Conservation (phyloP, 1,140 invertebrate species). For the Agrilus planipennis region DNA sequence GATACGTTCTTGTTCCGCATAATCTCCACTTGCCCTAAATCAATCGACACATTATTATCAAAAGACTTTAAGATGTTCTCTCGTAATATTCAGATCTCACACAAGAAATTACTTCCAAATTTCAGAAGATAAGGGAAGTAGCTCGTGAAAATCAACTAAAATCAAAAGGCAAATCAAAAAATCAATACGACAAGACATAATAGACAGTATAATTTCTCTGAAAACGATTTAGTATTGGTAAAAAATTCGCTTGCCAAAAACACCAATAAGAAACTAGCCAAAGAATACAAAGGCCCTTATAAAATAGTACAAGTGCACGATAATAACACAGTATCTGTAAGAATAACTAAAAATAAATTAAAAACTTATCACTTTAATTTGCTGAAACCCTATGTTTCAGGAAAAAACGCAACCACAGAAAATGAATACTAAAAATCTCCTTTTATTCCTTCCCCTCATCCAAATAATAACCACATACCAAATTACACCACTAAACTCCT, state of each 20-base stretch:
- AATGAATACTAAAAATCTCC: background rate
- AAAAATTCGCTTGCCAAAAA: slow-evolving; percentile 18
- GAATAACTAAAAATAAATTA: slow-evolving; percentile 5
- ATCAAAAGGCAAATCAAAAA: slow-evolving; percentile 13
- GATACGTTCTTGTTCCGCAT: too few relatives aligned
- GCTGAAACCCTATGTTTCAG: slow-evolving; percentile 3
- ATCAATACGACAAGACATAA: slow-evolving; percentile 27
- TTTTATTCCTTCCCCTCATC: too few relatives aligned
- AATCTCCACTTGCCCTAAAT: too few relatives aligned
- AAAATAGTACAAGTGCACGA: slow-evolving; percentile 24
- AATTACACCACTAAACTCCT: too few relatives aligned
- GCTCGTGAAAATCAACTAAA: slow-evolving; percentile 13
- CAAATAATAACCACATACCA: too few relatives aligned
- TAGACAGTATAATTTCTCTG: slow-evolving; percentile 24
- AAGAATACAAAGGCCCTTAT: slow-evolving; percentile 29
- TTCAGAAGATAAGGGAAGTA: slow-evolving; percentile 14
- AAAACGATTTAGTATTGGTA: slow-evolving; percentile 16
- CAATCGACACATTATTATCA: too few relatives aligned
- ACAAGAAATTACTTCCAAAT: slow-evolving; percentile 22
- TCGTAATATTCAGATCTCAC: slow-evolving; percentile 21
- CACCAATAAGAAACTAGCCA: slow-evolving; percentile 18
- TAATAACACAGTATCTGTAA: slow-evolving; percentile 20
- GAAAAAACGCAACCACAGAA: too few relatives aligned
- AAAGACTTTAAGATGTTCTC: too few relatives aligned
- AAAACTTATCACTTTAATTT: slow-evolving; percentile 1